These are phyloP conservation scores for Crax fasciolata DNA, from an alignment of 2,797 vertebrate genomes.

Conservation along the genomic window DNA sequence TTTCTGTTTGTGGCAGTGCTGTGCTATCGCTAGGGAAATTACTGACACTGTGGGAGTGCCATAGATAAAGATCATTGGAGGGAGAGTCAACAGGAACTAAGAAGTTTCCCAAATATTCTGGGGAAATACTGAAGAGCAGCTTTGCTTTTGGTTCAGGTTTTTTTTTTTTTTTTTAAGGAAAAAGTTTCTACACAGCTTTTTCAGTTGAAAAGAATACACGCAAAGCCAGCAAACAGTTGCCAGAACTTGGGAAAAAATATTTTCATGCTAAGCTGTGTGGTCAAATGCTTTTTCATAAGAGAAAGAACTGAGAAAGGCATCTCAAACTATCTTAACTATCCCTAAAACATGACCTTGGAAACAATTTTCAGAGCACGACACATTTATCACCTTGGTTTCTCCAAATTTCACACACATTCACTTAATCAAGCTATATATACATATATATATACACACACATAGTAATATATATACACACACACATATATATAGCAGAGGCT, in stretches of 20 bases:
- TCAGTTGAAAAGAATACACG: background rate
- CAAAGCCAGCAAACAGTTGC: background rate
- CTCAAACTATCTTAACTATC: background rate
- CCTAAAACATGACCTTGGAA: background rate
- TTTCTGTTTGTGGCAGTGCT: background rate
- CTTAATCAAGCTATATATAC: background rate
- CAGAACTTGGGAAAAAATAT: background rate
- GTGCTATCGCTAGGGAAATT: background rate
- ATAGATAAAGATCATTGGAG: background rate
- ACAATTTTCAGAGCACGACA: background rate
- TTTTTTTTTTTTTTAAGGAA: background rate
- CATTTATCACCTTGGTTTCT: background rate
- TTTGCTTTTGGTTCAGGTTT: background rate
- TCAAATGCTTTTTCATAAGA: background rate
- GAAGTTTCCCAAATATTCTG: background rate
- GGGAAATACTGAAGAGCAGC: background rate
- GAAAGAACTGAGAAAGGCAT: background rate
- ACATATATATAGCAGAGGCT: background rate
- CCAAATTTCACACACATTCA: background rate
- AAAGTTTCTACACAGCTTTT: background rate
- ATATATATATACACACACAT: too few relatives aligned
- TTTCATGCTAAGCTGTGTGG: background rate
- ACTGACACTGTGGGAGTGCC: background rate
- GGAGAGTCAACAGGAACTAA: background rate
- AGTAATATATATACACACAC: background rate